These are phyloP conservation scores for Myocastor coypus DNA, from an alignment of 2,113 vertebrate genomes.

Conservation along the genomic window DNA sequence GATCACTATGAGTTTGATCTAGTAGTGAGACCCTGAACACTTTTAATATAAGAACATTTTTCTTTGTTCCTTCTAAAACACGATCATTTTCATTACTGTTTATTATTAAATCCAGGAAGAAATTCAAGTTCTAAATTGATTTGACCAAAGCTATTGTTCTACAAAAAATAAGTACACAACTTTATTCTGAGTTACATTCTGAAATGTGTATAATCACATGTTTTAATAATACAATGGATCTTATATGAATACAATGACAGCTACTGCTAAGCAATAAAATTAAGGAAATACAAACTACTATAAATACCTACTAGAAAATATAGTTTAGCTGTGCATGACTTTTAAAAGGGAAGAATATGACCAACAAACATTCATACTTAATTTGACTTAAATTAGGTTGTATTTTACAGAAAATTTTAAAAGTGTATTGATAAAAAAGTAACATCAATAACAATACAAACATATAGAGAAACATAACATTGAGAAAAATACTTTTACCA, in stretches of 20 bases:
- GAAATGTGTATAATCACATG: neutral
- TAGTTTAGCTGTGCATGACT: neutral
- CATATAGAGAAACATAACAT: neutral
- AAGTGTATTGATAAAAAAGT: constrained; percentile 24
- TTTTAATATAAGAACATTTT: constrained; percentile 22
- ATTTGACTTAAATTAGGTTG: constrained; percentile 26
- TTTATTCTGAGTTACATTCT: constrained; percentile 36
- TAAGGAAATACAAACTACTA: constrained; percentile 37
- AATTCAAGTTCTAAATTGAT: constrained; percentile 67
- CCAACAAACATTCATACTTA: neutral
- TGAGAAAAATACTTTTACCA: neutral
- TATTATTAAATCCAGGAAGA: constrained; percentile 57
- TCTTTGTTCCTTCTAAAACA: constrained; percentile 37
- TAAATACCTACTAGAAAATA: constrained; percentile 47
- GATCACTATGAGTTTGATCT: too few species aligned
- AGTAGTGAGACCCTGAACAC: neutral
- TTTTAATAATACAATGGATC: constrained; percentile 26
- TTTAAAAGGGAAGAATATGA: neutral
- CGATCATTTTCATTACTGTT: constrained; percentile 15
- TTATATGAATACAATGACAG: neutral
- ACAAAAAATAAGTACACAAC: constrained; percentile 40
- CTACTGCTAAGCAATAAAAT: constrained; percentile 25
- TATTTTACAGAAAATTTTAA: constrained; percentile 16
- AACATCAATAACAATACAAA: constrained; percentile 21
- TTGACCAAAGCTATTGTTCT: constrained; percentile 52